phyloP scores from a whole-genome alignment of 2,113 vertebrate species.

The Theristicus caerulescens region DNA sequence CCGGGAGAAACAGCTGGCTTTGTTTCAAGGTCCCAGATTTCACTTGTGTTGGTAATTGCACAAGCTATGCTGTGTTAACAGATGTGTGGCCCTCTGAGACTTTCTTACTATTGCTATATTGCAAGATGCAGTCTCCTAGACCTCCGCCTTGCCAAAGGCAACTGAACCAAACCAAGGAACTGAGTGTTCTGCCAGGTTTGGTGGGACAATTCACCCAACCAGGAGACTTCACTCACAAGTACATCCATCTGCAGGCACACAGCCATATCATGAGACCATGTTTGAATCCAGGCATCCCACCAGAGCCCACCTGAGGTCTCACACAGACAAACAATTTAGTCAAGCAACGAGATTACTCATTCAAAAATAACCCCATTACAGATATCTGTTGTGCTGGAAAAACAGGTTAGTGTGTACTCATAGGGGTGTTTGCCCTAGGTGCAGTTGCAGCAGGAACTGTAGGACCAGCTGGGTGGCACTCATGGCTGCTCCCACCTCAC shows the following conservation, averaged over 20 bases:
- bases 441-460: not conserved
- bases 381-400: not conserved
- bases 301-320: not conserved
- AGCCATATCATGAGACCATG: accelerated
- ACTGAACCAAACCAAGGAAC: not conserved
- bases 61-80: not conserved
- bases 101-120: not conserved
- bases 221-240: not conserved
- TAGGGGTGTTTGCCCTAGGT: not conserved
- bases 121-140: not conserved
- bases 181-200: not conserved
- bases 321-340: not conserved
- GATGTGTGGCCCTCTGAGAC: not conserved
- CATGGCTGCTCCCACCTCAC: not conserved
- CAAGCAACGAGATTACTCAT: not conserved
- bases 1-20: not conserved
- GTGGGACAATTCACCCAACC: too few relatives aligned
- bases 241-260: not conserved
- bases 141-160: not conserved
- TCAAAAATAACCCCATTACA: not conserved
- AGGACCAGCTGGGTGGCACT: too few relatives aligned
- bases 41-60: not conserved
- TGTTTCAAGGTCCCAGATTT: not conserved
- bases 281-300: not conserved
- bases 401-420: not conserved